phyloP scores from a whole-genome alignment of 1,140 invertebrate genomes.

The Probaryconus sp. region DNA sequence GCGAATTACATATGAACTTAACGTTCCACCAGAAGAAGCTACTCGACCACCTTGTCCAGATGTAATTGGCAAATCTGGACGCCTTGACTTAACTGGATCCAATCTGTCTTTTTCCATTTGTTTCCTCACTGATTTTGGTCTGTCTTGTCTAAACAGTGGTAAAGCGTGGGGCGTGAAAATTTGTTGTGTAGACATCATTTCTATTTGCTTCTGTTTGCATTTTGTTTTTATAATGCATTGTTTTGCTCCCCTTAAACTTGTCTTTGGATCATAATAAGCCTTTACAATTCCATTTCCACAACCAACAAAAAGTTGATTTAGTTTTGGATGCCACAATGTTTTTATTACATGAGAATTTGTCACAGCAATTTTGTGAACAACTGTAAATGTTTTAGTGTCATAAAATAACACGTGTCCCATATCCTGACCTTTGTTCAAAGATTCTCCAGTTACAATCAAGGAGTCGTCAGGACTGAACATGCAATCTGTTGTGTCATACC shows the following conservation, averaged over 20 bases:
- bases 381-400: slow-evolving; percentile 87
- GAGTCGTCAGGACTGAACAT: slow-evolving; percentile 96
- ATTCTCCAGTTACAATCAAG: slow-evolving; percentile 92
- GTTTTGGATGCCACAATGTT: slow-evolving; percentile 95
- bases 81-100: slow-evolving; percentile 94
- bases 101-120: slow-evolving; percentile 94
- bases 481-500: slow-evolving; percentile 95
- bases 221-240: slow-evolving; percentile 91
- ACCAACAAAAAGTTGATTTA: slow-evolving; percentile 97
- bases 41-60: slow-evolving; percentile 90
- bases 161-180: slow-evolving; percentile 99
- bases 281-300: slow-evolving; percentile 94
- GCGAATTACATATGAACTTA: slow-evolving; percentile 98
- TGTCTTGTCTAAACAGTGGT: slow-evolving; percentile 95
- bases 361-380: slow-evolving; percentile 86
- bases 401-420: slow-evolving; percentile 90
- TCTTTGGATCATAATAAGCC: slow-evolving; percentile 92
- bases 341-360: slow-evolving; percentile 91
- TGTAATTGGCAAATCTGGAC: slow-evolving; percentile 98
- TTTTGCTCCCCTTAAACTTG: slow-evolving; percentile 93
- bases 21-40: slow-evolving; percentile 95
- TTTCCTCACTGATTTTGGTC: slow-evolving; percentile 92
- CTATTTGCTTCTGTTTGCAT: slow-evolving; percentile 87
- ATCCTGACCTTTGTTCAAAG: slow-evolving; percentile 84
- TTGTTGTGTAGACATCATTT: slow-evolving; percentile 93